Percentiles rank a stretch among this genome's conserved stretches.
These are phyloP conservation scores for Pempheris klunzingeri DNA, from an alignment of 2,797 vertebrate species.

Conservation along the genomic window DNA sequence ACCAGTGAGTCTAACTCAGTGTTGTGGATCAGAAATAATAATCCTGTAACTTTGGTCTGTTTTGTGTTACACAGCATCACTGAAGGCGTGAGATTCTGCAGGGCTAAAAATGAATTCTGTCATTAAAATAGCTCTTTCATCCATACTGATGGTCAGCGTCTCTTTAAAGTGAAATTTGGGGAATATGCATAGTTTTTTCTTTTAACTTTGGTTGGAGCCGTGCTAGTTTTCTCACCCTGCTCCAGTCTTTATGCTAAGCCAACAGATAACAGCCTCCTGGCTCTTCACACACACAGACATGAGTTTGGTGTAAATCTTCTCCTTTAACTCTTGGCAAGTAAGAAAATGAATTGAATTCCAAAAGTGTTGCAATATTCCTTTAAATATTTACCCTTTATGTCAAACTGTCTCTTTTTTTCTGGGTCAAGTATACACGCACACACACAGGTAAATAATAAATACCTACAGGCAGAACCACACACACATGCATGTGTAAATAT, in stretches of 20 bases:
- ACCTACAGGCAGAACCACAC: background rate
- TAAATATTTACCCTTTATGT: background rate
- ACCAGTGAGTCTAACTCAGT: background rate
- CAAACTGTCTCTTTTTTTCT: background rate
- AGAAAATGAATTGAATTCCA: background rate
- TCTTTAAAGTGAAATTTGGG: background rate
- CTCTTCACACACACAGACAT: background rate
- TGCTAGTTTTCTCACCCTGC: background rate
- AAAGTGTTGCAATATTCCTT: background rate
- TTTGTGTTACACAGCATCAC: conserved; percentile 1
- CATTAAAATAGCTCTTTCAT: too few relatives aligned
- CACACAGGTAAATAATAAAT: background rate
- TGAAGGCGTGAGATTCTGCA: background rate
- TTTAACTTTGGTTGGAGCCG: background rate
- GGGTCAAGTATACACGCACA: background rate
- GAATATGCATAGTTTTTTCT: background rate
- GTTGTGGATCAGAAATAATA: background rate
- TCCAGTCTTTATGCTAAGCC: conserved; percentile 3
- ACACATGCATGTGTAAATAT: conserved; percentile 4
- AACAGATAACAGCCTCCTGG: background rate
- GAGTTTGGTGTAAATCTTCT: background rate
- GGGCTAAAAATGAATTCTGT: too few relatives aligned
- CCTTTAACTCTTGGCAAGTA: background rate
- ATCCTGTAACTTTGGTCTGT: background rate
- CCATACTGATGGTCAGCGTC: background rate